phyloP scores from a whole-genome alignment of 1,140 invertebrate species.

The Cryptotermes secundus region DNA sequence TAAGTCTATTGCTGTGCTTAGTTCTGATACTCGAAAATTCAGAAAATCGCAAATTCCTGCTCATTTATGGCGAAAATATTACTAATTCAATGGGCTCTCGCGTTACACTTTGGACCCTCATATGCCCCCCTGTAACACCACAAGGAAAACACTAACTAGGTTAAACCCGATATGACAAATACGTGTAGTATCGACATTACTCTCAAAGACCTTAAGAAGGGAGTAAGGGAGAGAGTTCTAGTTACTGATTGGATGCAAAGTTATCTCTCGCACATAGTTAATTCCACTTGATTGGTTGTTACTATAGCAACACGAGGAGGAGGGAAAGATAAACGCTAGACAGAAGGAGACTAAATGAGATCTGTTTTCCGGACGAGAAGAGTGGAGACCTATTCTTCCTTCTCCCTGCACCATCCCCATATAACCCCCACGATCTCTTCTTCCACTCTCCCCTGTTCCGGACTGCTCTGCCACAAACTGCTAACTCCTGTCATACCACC shows the following conservation, averaged over 20 bases:
- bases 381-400: conserved; percentile 21
- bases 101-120: too few relatives aligned
- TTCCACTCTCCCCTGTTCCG: neutral
- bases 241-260: conserved; percentile 37
- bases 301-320: conserved; percentile 36
- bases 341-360: conserved; percentile 35
- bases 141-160: too few relatives aligned
- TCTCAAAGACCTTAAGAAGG: neutral
- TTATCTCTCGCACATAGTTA: conserved; percentile 37
- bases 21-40: too few relatives aligned
- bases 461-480: neutral
- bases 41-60: too few relatives aligned
- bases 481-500: neutral
- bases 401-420: neutral
- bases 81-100: too few relatives aligned
- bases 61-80: too few relatives aligned
- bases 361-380: conserved; percentile 33
- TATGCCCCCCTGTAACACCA: too few relatives aligned
- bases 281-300: conserved; percentile 39
- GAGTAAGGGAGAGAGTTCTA: neutral
- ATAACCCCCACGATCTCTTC: conserved; percentile 11
- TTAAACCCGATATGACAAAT: neutral
- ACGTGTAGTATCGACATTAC: neutral
- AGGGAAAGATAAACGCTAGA: conserved; percentile 34
- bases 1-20: too few relatives aligned